Conservation (phyloP, 2,113 vertebrate species). For the Callorhinus ursinus region DNA sequence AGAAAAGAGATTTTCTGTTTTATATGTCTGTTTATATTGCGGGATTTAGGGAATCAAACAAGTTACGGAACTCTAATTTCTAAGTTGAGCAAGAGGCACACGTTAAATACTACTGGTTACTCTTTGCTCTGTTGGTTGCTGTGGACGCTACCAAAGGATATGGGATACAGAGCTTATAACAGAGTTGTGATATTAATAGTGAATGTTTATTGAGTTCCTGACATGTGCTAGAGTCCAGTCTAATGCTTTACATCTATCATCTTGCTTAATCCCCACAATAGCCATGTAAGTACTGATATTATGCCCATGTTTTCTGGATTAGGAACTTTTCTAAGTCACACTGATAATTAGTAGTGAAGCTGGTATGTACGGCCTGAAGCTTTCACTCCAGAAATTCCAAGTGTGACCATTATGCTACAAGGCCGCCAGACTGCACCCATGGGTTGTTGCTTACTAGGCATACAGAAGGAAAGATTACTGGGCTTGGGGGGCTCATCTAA, state of each 20-base stretch:
- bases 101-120: neutral
- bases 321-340: neutral
- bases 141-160: neutral
- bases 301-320: neutral
- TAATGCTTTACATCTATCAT: neutral
- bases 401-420: neutral
- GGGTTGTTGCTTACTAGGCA: neutral
- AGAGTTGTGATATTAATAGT: neutral
- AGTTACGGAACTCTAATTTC: neutral
- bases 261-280: neutral
- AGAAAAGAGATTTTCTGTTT: neutral
- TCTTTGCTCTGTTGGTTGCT: neutral
- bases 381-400: neutral
- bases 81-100: neutral
- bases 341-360: neutral
- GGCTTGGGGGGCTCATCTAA: neutral
- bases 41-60: neutral
- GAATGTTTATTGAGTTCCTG: neutral
- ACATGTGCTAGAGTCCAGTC: neutral
- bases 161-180: neutral
- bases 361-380: neutral
- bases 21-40: neutral
- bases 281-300: neutral
- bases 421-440: neutral
- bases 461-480: neutral